These are phyloP conservation scores for Drosophila formosana DNA, from an alignment of 2,888 invertebrate genomes.

Conservation along the genomic window DNA sequence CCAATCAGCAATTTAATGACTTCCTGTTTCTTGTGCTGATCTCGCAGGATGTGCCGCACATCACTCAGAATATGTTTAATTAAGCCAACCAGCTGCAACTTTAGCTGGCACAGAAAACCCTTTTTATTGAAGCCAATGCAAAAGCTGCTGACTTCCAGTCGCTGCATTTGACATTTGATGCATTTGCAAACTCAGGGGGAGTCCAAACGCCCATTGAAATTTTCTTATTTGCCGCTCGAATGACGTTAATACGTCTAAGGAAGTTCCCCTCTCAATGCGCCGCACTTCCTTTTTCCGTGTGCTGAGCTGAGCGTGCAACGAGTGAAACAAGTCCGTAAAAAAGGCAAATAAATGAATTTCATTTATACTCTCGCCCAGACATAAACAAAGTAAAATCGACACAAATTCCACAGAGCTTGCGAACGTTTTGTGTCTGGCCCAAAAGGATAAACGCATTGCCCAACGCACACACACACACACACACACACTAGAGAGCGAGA, in stretches of 20 bases:
- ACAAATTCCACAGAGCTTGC: conserved; percentile 66
- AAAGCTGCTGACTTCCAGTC: conserved; percentile 29
- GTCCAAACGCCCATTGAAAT: conserved; percentile 38
- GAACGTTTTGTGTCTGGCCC: conserved; percentile 59
- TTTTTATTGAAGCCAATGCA: conserved; percentile 6
- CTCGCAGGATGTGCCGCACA: conserved; percentile 18
- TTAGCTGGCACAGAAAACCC: not conserved
- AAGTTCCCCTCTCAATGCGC: not conserved
- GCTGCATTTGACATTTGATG: conserved; percentile 66
- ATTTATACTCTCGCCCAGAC: conserved; percentile 66
- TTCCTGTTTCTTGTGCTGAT: conserved; percentile 33
- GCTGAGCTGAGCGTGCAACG: conserved; percentile 11
- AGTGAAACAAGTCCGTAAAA: conserved; percentile 43
- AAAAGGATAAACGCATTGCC: conserved; percentile 68
- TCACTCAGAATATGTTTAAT: conserved; percentile 39
- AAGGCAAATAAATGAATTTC: conserved; percentile 72
- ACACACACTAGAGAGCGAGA: conserved; percentile 13
- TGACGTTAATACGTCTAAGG: conserved; percentile 63
- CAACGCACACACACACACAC: conserved; percentile 34
- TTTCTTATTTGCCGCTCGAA: conserved; percentile 74
- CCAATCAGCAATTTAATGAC: conserved; percentile 57
- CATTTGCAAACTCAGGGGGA: conserved; percentile 27
- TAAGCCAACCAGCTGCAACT: conserved; percentile 17
- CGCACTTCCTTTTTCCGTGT: not conserved
- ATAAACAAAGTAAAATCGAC: conserved; percentile 71